Conservation (phyloP, 2,797 vertebrate species). For the Salmo trutta region DNA sequence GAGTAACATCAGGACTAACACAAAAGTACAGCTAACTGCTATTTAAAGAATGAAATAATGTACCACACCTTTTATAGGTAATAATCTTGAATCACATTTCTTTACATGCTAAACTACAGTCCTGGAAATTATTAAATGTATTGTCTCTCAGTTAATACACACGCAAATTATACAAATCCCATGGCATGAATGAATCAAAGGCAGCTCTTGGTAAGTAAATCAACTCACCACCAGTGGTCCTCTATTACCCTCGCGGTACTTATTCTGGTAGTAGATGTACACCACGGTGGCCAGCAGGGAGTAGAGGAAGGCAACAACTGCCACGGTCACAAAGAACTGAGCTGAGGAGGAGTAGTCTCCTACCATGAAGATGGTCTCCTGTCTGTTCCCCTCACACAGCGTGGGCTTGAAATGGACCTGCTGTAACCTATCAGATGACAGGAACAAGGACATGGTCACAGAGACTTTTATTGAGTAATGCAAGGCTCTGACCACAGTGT, state of each 20-base stretch:
- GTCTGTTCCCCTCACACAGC: conserved; percentile 83
- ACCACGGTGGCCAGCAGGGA: conserved; percentile 92
- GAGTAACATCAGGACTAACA: too few relatives aligned
- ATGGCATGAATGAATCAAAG: background rate
- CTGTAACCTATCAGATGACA: conserved; percentile 79
- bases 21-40: too few relatives aligned
- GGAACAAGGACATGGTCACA: conserved; percentile 27
- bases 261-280: conserved; percentile 98
- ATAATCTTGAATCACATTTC: too few relatives aligned
- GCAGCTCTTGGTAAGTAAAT: conserved; percentile 10
- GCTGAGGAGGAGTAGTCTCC: conserved; percentile 89
- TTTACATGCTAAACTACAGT: too few relatives aligned
- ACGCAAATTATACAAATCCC: background rate
- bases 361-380: conserved; percentile 86
- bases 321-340: conserved; percentile 92
- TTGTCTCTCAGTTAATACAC: background rate
- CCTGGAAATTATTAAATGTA: too few relatives aligned
- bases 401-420: conserved; percentile 93
- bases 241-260: conserved; percentile 96
- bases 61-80: too few relatives aligned
- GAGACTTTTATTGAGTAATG: background rate
- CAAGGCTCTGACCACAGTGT: background rate
- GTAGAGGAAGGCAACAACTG: conserved; percentile 95
- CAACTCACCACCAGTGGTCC: conserved; percentile 93
- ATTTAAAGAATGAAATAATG: too few relatives aligned